Evolutionary conservation across 2,113 vertebrate species (phyloP), one percentile per base, ranked within the genome.

Genomic region (Ptilorrhoa leucosticta): DNA sequence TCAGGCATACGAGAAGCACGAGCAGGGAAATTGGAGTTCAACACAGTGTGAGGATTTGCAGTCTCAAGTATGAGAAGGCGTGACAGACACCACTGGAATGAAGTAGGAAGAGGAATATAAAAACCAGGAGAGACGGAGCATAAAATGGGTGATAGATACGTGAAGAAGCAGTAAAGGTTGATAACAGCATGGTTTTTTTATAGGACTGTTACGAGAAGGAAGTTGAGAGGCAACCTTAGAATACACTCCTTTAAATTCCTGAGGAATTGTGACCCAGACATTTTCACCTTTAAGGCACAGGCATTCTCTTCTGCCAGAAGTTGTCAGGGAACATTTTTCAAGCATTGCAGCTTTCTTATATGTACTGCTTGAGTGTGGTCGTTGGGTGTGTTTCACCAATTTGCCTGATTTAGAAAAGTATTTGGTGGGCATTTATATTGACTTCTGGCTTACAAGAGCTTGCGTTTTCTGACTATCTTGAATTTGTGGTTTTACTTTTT

Each of bases 1-100:
- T 6, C n/a, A 6, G 18, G 35, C 15, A 0, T 21, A 3, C 0
- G 56, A 31, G 40, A 33, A 68, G 48, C 20, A 3, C 4, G n/a
- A 15, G 56, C 33, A 9, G 56, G 56, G 37, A 56, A 31, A 15
- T 4, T 7, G 35, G 51, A 50, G 42, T 45, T 81, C 6, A 30
- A 44, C 45, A 0, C 24, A 3, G 72, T 2, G 76, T 18, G 28
- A 39, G n/a, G 23, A 14, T 63, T 35, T 35, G 53, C 28, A 2
- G 40, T 37, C 15, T 78, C n/a, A 1, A 12, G 42, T 2, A 20
- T 42, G 33, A 31, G 64, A 37, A n/a, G 42, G n/a, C 14, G 7
- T n/a, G 61, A 65, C 7, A 13, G 76, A 2, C 23, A 1, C 33
- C 15, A 0, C 15, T 26, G 86, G 53, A 26, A 13, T 4, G 35